A percentile compares a stretch with the other conserved stretches of the same genome.
These are phyloP conservation scores for Melanotaenia duboulayi DNA, from an alignment of 2,113 vertebrate species.

Conservation along the genomic window DNA sequence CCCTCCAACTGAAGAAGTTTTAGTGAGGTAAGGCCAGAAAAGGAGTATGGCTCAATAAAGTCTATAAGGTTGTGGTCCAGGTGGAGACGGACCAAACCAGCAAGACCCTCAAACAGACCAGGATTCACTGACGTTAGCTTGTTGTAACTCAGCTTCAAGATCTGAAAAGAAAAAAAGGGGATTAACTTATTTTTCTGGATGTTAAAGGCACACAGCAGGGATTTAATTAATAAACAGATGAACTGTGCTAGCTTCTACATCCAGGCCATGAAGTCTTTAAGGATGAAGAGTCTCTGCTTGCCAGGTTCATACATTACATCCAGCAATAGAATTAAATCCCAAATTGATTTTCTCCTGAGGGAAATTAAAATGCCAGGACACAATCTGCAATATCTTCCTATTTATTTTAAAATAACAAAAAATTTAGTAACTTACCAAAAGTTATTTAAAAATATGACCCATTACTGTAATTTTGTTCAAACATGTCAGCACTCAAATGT, in stretches of 20 bases:
- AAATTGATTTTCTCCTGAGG: too few relatives aligned
- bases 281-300: too few relatives aligned
- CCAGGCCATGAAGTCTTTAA: neutral
- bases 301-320: too few relatives aligned
- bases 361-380: too few relatives aligned
- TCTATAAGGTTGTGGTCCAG: constrained; percentile 84
- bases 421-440: too few relatives aligned
- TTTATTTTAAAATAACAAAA: too few relatives aligned
- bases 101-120: constrained; percentile 79
- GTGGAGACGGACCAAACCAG: constrained; percentile 79
- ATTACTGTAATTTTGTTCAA: too few relatives aligned
- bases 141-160: constrained; percentile 86
- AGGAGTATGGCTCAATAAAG: constrained; percentile 84
- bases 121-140: constrained; percentile 77
- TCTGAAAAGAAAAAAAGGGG: constrained; percentile 55
- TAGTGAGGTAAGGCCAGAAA: constrained; percentile 80
- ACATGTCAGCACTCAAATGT: too few relatives aligned
- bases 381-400: too few relatives aligned
- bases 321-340: too few relatives aligned
- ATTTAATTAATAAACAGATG: neutral
- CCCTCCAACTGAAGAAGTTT: constrained; percentile 85
- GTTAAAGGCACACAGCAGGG: neutral
- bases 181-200: neutral
- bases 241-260: neutral
- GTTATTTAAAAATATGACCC: too few relatives aligned